Conservation (phyloP, 2,888 invertebrate species). For the Rhodophaea formosa region DNA sequence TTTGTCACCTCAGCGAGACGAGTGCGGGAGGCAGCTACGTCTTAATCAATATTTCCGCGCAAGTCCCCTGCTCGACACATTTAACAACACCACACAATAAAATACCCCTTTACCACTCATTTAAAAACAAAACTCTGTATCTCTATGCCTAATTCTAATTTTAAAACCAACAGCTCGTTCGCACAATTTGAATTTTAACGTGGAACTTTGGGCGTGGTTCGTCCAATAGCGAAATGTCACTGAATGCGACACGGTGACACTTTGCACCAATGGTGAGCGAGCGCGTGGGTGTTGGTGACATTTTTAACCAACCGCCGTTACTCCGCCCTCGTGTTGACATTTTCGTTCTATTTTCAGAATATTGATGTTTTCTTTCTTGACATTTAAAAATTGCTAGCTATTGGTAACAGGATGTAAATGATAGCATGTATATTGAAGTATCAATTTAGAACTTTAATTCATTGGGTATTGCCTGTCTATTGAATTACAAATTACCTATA, state of each 20-base stretch:
- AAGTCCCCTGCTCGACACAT: conserved; percentile 48
- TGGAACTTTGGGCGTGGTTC: conserved; percentile 56
- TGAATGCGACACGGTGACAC: conserved; percentile 73
- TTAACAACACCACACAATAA: conserved; percentile 33
- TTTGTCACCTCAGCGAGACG: conserved; percentile 52
- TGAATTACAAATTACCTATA: too few relatives aligned
- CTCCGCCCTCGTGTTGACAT: conserved; percentile 51
- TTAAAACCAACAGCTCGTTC: not conserved
- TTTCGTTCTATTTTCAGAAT: conserved; percentile 12
- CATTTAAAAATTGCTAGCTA: not conserved
- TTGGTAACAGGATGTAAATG: too few relatives aligned
- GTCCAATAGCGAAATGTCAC: conserved; percentile 69
- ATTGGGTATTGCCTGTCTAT: too few relatives aligned
- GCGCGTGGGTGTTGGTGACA: conserved; percentile 62
- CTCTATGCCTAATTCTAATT: not conserved
- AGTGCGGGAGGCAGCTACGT: conserved; percentile 40
- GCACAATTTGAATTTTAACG: conserved; percentile 28
- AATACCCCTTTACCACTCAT: conserved; percentile 26
- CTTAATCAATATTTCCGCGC: conserved; percentile 70
- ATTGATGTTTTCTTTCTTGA: not conserved
- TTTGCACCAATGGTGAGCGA: conserved; percentile 61
- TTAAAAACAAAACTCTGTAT: conserved; percentile 11
- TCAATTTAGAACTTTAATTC: too few relatives aligned
- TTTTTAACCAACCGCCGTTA: conserved; percentile 56
- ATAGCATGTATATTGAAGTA: too few relatives aligned